Conservation (phyloP, 1,140 invertebrate species). For the Ridgeia piscesae region DNA sequence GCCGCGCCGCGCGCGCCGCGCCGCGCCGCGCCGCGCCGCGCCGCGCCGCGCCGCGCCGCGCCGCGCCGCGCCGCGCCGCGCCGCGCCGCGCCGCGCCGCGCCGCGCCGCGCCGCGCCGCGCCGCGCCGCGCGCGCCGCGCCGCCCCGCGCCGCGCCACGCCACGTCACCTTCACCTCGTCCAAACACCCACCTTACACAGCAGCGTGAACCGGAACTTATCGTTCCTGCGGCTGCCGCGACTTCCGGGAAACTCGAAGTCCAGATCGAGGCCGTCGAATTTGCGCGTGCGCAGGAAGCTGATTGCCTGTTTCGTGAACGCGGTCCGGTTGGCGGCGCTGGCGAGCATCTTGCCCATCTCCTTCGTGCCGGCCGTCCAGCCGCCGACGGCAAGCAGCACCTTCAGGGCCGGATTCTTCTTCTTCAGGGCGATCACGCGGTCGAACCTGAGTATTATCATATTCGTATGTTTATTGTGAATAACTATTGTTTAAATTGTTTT, state of each 20-base stretch:
- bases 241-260: conserved; percentile 89
- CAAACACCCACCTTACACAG: conserved; percentile 66
- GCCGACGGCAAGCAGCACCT: conserved; percentile 69
- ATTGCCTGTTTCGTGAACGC: conserved; percentile 60
- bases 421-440: neutral
- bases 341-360: conserved; percentile 54
- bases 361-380: conserved; percentile 81
- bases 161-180: too few relatives aligned
- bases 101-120: too few relatives aligned
- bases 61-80: too few relatives aligned
- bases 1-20: too few relatives aligned
- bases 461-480: too few relatives aligned
- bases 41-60: too few relatives aligned
- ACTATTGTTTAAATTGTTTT: too few relatives aligned
- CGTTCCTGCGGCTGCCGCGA: conserved; percentile 45
- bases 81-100: too few relatives aligned
- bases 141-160: too few relatives aligned
- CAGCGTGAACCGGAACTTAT: conserved; percentile 76
- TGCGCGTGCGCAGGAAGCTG: conserved; percentile 85
- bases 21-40: too few relatives aligned
- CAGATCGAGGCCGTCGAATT: conserved; percentile 90
- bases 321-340: conserved; percentile 25
- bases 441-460: too few relatives aligned
- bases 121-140: too few relatives aligned
- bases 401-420: neutral